A percentile compares a stretch with the other conserved stretches of the same genome.
Conservation (phyloP, 2,888 invertebrate genomes). For the Merodon equestris region DNA sequence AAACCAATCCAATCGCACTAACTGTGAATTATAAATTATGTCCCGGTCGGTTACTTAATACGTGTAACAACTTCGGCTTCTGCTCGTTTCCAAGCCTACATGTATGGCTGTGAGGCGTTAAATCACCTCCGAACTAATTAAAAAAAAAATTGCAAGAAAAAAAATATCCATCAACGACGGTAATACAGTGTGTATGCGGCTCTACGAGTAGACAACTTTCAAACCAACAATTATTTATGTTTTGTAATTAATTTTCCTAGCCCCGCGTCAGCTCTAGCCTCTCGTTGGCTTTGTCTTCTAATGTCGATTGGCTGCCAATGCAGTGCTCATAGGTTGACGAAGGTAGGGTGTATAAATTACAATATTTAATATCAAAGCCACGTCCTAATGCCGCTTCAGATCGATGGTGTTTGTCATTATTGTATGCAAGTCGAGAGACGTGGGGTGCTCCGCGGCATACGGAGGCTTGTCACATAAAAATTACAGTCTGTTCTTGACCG, state of each 20-base stretch:
- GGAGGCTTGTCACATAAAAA: slow-evolving; percentile 54
- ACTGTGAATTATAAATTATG: slow-evolving; percentile 36
- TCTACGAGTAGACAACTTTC: slow-evolving; percentile 54
- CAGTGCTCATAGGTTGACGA: slow-evolving; percentile 10
- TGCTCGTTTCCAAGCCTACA: slow-evolving; percentile 28
- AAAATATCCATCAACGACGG: slow-evolving; percentile 2
- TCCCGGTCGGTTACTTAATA: slow-evolving; percentile 22
- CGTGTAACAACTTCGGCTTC: slow-evolving; percentile 9
- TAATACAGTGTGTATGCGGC: slow-evolving; percentile 16
- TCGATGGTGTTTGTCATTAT: slow-evolving; percentile 18
- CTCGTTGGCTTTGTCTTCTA: slow-evolving; percentile 40
- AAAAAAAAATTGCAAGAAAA: slow-evolving; percentile 13
- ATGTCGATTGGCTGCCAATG: slow-evolving; percentile 16
- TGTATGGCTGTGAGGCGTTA: slow-evolving; percentile 48
- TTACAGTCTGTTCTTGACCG: slow-evolving; percentile 14
- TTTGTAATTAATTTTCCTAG: slow-evolving; percentile 48
- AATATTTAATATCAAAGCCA: slow-evolving; percentile 57
- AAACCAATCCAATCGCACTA: background rate
- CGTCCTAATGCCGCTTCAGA: slow-evolving; percentile 36
- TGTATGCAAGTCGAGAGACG: slow-evolving; percentile 4
- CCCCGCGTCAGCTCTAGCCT: slow-evolving; percentile 26
- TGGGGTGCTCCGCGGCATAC: slow-evolving; percentile 14
- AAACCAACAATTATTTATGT: slow-evolving; percentile 58
- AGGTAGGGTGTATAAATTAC: slow-evolving; percentile 60
- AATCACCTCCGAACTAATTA: slow-evolving; percentile 59